Evolutionary conservation across 2,113 vertebrate genomes (phyloP).

Genomic region (Apaloderma vittatum): DNA sequence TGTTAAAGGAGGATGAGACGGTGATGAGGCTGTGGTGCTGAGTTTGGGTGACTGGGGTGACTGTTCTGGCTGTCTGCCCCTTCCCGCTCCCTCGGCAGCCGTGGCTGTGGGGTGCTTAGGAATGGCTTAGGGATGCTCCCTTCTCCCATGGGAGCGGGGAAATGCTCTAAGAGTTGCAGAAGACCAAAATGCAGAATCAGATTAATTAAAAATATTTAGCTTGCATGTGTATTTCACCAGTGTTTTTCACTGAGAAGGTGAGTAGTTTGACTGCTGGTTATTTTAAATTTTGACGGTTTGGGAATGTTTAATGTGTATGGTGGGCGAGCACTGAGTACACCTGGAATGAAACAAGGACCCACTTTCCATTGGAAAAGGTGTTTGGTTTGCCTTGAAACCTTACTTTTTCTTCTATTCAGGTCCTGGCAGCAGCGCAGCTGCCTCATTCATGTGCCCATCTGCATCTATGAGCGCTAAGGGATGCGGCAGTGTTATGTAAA

Average conservation of each 20-base stretch:
- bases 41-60: neutral
- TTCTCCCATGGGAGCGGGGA: accelerated
- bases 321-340: neutral
- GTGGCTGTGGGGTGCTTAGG: too few relatives aligned
- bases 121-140: neutral
- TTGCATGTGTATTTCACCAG: neutral
- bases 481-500: neutral
- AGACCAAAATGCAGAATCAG: neutral
- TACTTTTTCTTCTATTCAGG: neutral
- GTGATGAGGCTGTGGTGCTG: neutral
- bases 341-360: neutral
- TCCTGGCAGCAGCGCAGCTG: neutral
- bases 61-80: neutral
- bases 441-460: neutral
- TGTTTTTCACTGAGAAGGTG: neutral
- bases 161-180: neutral
- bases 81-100: neutral
- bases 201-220: neutral
- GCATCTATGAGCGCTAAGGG: neutral
- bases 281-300: neutral
- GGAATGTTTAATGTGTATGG: accelerated
- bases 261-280: neutral
- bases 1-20: neutral
- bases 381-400: neutral
- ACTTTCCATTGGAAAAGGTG: neutral